These are phyloP conservation scores for Stenoptilia bipunctidactyla DNA, from an alignment of 2,888 invertebrate genomes.

Conservation along the genomic window DNA sequence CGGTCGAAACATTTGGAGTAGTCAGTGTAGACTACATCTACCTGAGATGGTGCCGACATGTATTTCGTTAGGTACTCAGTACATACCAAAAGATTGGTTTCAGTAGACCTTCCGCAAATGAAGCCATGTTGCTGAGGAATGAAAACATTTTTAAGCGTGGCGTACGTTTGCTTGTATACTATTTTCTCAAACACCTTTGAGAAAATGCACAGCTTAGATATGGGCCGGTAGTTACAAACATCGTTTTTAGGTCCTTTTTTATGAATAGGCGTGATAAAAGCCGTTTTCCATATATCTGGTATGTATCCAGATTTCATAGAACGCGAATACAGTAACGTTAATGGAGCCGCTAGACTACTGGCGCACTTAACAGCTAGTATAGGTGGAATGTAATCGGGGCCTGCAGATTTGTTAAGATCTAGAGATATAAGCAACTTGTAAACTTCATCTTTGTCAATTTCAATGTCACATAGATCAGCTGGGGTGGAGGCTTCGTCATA, in stretches of 20 bases:
- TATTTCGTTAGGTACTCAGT: slow-evolving; percentile 1
- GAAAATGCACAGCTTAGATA: slow-evolving; percentile 11
- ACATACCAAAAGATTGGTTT: slow-evolving; percentile 3
- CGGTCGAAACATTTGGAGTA: slow-evolving; percentile 7
- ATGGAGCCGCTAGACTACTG: not conserved
- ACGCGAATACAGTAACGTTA: slow-evolving; percentile 3
- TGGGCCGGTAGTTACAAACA: slow-evolving; percentile 13
- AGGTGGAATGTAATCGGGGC: slow-evolving; percentile 1
- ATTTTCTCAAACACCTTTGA: slow-evolving; percentile 3
- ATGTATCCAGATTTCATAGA: slow-evolving; percentile 9
- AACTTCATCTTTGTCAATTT: not conserved
- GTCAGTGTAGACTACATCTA: slow-evolving; percentile 3
- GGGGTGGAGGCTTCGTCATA: not conserved
- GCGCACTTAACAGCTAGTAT: not conserved
- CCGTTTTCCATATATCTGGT: slow-evolving; percentile 14
- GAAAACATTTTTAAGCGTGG: slow-evolving; percentile 1
- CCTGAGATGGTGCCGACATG: not conserved
- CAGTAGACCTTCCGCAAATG: not conserved
- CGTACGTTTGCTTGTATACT: slow-evolving; percentile 2
- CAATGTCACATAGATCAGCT: not conserved
- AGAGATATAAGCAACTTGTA: not conserved
- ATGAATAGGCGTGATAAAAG: slow-evolving; percentile 11
- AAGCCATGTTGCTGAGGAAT: slow-evolving; percentile 4
- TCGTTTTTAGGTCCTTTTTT: slow-evolving; percentile 11
- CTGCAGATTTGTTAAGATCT: not conserved